Evolutionary conservation across 2,797 vertebrate species (phyloP), one percentile per base, ranked within the genome.

Genomic region (Chaetophractus vellerosus): DNA sequence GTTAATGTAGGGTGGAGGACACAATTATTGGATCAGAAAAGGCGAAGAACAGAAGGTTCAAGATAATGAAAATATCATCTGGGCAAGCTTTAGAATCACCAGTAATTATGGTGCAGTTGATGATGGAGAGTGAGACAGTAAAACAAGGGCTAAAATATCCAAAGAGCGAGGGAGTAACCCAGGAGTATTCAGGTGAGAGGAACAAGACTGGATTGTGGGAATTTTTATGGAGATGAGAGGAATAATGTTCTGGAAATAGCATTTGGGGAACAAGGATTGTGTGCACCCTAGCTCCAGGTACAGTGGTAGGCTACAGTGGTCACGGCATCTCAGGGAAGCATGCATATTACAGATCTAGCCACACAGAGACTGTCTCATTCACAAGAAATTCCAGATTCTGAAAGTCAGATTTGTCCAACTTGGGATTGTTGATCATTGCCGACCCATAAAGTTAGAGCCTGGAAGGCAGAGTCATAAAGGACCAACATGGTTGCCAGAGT

Each of bases 361-460:
- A 48, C 19, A 33, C 33, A 18, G 3, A 72, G n/a, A 66, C 21
- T 10, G 28, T 9, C 12, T 71, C 21, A 23, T 57, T 85, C 69
- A 78, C 5, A 69, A 72, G 16, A 21, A 93, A 41, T 61, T 92
- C 31, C 41, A 36, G 85, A 85, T 50, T 81, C 24, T 41, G 92
- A 72, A 36, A 66, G 45, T 38, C 38, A 41, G 7, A 76, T 61
- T 87, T 76, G 41, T 90, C 33, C 8, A 4, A 9, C n/a, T 50
- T 76, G 41, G 9, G 15, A 36, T 38, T 38, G 38, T 38, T 38
- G 38, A 38, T 38, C 38, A 38, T 6, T 38, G 38, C 38, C 38
- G 38, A 64, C 71, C 36, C n/a, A 28, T 18, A 36, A 0, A 71
- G 9, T 36, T 80, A 0, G 64, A 76, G 15, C 5, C 2, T 71